Evolutionary conservation across 2,888 invertebrate species (phyloP).

Genomic region (Diarsia dahlii): DNA sequence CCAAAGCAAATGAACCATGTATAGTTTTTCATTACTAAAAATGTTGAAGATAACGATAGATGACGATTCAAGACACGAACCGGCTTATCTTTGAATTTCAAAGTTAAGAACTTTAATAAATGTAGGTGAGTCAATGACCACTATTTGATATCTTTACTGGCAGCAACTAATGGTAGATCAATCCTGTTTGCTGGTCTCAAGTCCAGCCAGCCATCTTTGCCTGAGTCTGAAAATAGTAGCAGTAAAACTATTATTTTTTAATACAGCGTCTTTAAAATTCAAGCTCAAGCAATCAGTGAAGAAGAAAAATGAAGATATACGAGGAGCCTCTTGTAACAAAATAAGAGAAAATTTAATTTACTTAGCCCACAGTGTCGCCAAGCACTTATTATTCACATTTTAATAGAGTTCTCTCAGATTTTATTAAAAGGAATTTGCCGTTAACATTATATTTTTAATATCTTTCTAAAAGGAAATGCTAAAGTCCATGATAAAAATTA

Average conservation of each 20-base stretch:
- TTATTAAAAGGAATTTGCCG: slow-evolving; percentile 27
- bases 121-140: too few species aligned
- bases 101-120: too few species aligned
- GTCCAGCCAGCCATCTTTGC: background rate
- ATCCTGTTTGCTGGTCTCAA: background rate
- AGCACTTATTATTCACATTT: slow-evolving; percentile 42
- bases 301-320: slow-evolving; percentile 27
- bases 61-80: too few species aligned
- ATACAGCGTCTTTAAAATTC: slow-evolving; percentile 21
- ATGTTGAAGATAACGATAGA: too few species aligned
- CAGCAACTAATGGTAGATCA: too few species aligned
- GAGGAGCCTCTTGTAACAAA: slow-evolving; percentile 34
- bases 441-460: slow-evolving; percentile 22
- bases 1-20: too few species aligned
- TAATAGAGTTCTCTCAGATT: slow-evolving; percentile 36
- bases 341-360: slow-evolving; percentile 50
- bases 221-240: background rate
- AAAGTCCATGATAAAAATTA: background rate
- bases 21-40: too few species aligned
- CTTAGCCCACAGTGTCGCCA: slow-evolving; percentile 47
- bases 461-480: background rate
- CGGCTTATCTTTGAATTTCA: too few species aligned
- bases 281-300: slow-evolving; percentile 26
- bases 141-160: too few species aligned
- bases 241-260: slow-evolving; percentile 14